Conservation (phyloP, 2,888 invertebrate species). For the Drosophila mimica region DNA sequence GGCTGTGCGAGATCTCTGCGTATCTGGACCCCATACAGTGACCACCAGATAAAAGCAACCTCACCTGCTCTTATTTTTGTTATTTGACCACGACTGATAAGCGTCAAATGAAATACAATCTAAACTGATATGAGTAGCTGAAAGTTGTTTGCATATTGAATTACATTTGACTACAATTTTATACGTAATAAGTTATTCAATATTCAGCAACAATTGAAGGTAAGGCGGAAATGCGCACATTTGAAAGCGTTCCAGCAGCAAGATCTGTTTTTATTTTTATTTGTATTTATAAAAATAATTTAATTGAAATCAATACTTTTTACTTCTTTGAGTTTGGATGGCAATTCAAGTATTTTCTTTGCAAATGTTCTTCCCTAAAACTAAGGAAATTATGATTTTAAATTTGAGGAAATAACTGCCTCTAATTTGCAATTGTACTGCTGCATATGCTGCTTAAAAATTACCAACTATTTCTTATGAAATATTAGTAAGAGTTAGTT, state of each 20-base stretch:
- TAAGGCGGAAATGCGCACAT: conserved; percentile 19
- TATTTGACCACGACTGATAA: conserved; percentile 3
- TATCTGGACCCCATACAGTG: conserved; percentile 10
- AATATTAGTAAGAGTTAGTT: neutral
- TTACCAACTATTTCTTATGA: neutral
- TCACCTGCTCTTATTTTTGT: conserved; percentile 11
- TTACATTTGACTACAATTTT: conserved; percentile 3
- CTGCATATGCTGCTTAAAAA: neutral
- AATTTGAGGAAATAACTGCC: neutral
- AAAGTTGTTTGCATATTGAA: conserved; percentile 22
- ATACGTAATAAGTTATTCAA: neutral
- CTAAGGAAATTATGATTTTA: neutral
- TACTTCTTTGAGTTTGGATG: neutral
- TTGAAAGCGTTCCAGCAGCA: conserved; percentile 4
- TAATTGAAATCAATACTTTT: neutral
- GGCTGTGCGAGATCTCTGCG: conserved; percentile 13
- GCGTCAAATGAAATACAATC: neutral
- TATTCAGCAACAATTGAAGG: neutral
- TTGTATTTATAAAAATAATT: neutral
- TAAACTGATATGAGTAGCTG: conserved; percentile 18
- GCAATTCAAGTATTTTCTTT: neutral
- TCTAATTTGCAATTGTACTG: neutral
- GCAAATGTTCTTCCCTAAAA: too few relatives aligned
- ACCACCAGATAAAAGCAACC: neutral
- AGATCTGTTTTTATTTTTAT: neutral